Evolutionary conservation across 2,797 vertebrate species (phyloP), one percentile per base, ranked within the genome.

Genomic region (Myotis daubentonii): DNA sequence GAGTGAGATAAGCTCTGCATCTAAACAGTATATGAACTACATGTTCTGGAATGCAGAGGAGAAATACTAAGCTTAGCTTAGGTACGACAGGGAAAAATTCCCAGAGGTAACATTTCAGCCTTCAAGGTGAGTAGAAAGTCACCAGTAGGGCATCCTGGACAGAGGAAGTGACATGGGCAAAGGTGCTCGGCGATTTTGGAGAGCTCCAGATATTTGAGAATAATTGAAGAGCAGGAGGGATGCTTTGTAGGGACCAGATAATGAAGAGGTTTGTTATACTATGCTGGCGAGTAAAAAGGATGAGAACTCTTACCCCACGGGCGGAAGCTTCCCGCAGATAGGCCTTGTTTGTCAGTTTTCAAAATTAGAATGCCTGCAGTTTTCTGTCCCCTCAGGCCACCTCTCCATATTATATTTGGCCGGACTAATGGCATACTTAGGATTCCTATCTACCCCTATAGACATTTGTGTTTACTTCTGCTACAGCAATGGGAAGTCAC

Each of bases 1-100:
- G 75, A 91, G 49, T 94, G 75, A 91, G 75, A 81, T 91, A 81
- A 91, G n/a, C 25, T 57, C 10, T 86, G 30, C 38, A 62, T 79
- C 53, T 90, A 75, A 81, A 91, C 47, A 51, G 19, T 22, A 16
- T 60, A 38, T 87, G 60, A 91, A 82, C 65, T 74, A 74, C 22
- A 36, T 70, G 49, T 82, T 75, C n/a, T 76, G 76, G 68, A 91
- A 94, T 91, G 57, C 30, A 55, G 36, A 68, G 68, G 65, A 94
- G 68, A 86, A 91, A 41, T 75, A 41, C 82, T 75, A 68, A 74
- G 5, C 44, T 76, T 28, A 89, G 36, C 44, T 76, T 49, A 89
- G 36, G 74, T 75, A 41, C 41, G n/a, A 87, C 38, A 41, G 82
- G 49, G 28, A 49, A 55, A 91, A 49, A 53, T 81, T 57, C 65